phyloP scores from a whole-genome alignment of 2,113 vertebrate species.

The Fulmarus glacialis region DNA sequence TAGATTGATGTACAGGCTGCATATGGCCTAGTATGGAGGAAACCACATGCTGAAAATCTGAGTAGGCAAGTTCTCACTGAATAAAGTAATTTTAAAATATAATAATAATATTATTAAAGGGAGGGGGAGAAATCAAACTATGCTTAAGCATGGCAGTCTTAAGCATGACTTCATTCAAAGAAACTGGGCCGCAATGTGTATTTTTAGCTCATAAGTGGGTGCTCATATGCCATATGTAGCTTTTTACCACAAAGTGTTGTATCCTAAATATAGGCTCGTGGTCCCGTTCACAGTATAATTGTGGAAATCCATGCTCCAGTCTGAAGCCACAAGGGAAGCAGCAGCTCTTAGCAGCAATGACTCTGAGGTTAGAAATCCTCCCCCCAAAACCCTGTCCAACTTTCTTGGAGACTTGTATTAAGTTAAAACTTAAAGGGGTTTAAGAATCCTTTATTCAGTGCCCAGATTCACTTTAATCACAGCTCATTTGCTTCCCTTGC shows the following conservation, averaged over 20 bases:
- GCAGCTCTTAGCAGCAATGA: slow-evolving; percentile 34
- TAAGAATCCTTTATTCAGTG: neutral
- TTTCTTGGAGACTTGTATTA: neutral
- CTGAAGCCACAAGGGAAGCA: slow-evolving; percentile 63
- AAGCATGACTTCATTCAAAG: slow-evolving; percentile 60
- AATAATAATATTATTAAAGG: neutral
- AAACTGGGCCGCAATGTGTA: slow-evolving; percentile 38
- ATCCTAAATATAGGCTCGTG: slow-evolving; percentile 59
- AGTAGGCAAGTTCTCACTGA: no score
- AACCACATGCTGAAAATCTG: no score
- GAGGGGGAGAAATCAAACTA: neutral
- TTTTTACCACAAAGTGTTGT: slow-evolving; percentile 53
- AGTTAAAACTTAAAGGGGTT: neutral
- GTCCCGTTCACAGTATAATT: slow-evolving; percentile 64
- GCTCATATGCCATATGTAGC: slow-evolving; percentile 64
- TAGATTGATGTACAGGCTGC: no score
- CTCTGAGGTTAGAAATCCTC: slow-evolving; percentile 36
- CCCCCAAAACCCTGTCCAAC: neutral
- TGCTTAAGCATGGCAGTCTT: neutral
- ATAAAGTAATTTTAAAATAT: neutral
- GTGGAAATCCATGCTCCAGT: slow-evolving; percentile 64
- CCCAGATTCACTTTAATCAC: slow-evolving; percentile 6
- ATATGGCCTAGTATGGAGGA: no score
- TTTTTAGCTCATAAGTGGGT: slow-evolving; percentile 73
- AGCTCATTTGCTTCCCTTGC: neutral